These are phyloP conservation scores for Agrilus biguttatus DNA, from an alignment of 2,888 invertebrate species.

Conservation along the genomic window DNA sequence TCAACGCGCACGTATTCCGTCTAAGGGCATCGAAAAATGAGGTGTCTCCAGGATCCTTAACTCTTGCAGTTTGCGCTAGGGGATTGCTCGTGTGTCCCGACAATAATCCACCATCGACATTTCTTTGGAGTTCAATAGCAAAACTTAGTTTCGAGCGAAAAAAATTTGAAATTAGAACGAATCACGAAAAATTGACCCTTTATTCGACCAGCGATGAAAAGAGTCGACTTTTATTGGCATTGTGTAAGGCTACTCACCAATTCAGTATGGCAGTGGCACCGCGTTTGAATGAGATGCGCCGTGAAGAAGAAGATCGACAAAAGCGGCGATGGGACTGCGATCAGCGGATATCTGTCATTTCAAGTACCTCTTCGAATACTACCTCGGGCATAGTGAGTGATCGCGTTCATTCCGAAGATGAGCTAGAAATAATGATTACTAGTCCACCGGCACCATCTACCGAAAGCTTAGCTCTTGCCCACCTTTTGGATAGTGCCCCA, in stretches of 20 bases:
- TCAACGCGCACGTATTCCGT: conserved; percentile 73
- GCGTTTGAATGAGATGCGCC: conserved; percentile 66
- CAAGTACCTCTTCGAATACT: conserved; percentile 90
- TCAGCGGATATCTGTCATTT: conserved; percentile 48
- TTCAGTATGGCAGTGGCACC: conserved; percentile 88
- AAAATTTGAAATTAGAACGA: conserved; percentile 90
- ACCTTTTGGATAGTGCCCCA: conserved; percentile 52
- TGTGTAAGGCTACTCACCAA: conserved; percentile 88
- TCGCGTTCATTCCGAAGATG: conserved; percentile 87
- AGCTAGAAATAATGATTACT: conserved; percentile 77
- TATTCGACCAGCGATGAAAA: conserved; percentile 89
- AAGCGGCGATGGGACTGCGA: conserved; percentile 26
- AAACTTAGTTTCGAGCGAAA: conserved; percentile 93
- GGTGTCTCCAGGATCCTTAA: conserved; percentile 62
- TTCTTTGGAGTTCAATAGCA: conserved; percentile 91
- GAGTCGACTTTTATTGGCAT: conserved; percentile 46
- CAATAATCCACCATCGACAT: conserved; percentile 55
- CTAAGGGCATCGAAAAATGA: conserved; percentile 65
- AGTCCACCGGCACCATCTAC: conserved; percentile 71
- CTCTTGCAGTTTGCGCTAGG: conserved; percentile 82
- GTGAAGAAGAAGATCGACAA: conserved; percentile 65
- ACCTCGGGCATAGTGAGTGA: conserved; percentile 95
- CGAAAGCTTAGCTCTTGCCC: conserved; percentile 69
- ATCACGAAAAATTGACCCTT: conserved; percentile 74
- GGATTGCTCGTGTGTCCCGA: conserved; percentile 80